A percentile compares a stretch with the other conserved stretches of the same genome.
Evolutionary conservation across 2,113 vertebrate species (phyloP).

Genomic region (Salvator merianae): DNA sequence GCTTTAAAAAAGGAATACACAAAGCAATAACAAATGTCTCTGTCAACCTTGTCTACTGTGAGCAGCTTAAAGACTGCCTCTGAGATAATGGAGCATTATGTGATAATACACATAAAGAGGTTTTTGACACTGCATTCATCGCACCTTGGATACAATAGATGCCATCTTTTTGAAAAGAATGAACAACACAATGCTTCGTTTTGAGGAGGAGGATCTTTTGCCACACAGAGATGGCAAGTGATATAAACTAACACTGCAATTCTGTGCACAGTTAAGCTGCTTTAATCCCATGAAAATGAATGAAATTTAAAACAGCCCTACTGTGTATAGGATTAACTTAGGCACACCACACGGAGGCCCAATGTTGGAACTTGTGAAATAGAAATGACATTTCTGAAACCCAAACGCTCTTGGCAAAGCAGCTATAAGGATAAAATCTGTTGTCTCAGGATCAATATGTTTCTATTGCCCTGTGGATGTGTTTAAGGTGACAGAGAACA

Average conservation of each 20-base stretch:
- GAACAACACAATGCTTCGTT: constrained; percentile 29
- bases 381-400: background rate
- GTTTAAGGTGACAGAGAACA: background rate
- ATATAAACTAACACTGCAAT: constrained; percentile 38
- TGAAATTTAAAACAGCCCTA: background rate
- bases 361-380: background rate
- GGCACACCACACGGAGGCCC: background rate
- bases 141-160: constrained; percentile 44
- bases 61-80: constrained; percentile 37
- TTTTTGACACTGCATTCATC: constrained; percentile 40
- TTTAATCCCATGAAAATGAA: background rate
- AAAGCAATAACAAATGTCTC: constrained; percentile 52
- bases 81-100: constrained; percentile 56
- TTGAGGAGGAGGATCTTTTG: constrained; percentile 44
- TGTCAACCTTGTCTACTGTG: constrained; percentile 37
- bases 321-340: background rate
- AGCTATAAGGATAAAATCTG: background rate
- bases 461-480: background rate
- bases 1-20: constrained; percentile 39
- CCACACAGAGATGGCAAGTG: constrained; percentile 27
- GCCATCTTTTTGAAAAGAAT: constrained; percentile 48
- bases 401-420: background rate
- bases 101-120: constrained; percentile 53
- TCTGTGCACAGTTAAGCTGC: background rate
- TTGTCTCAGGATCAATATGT: background rate